These are phyloP conservation scores for Protosalanx chinensis DNA, from an alignment of 2,797 vertebrate genomes.

Conservation along the genomic window DNA sequence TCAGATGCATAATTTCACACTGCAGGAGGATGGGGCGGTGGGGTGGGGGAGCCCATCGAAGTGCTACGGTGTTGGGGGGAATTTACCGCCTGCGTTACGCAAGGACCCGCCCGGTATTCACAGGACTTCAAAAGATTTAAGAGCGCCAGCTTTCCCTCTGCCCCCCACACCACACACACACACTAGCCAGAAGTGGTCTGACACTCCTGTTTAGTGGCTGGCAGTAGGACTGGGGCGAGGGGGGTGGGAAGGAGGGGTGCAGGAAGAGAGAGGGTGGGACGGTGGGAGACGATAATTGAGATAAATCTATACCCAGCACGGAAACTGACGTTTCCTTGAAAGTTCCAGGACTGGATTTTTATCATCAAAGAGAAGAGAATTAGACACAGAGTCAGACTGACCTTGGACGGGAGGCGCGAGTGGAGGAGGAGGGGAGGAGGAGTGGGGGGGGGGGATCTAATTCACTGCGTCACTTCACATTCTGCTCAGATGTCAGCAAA, in stretches of 20 bases:
- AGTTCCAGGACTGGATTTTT: conserved; percentile 56
- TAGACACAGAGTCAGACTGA: conserved; percentile 54
- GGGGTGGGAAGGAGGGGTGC: no score
- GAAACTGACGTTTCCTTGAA: conserved; percentile 57
- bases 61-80: conserved; percentile 38
- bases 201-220: conserved; percentile 61
- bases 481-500: background rate
- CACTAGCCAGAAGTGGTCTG: conserved; percentile 27
- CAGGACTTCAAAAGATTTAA: conserved; percentile 64
- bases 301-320: conserved; percentile 59
- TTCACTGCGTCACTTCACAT: conserved; percentile 24
- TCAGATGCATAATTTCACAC: conserved; percentile 51
- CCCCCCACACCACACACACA: conserved; percentile 28
- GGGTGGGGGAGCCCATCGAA: conserved; percentile 36
- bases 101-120: conserved; percentile 42
- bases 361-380: conserved; percentile 56
- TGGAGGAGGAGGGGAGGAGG: conserved; percentile 22
- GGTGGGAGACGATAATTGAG: conserved; percentile 58
- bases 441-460: conserved; percentile 30
- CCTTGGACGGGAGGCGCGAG: conserved; percentile 51
- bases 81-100: conserved; percentile 52
- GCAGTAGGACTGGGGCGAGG: conserved; percentile 36
- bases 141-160: conserved; percentile 36
- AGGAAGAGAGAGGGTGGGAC: no score
- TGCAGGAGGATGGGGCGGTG: conserved; percentile 6